Base-by-base conservation (phyloP, 2,888 invertebrate genomes). In the Allygus modestus region DNA sequence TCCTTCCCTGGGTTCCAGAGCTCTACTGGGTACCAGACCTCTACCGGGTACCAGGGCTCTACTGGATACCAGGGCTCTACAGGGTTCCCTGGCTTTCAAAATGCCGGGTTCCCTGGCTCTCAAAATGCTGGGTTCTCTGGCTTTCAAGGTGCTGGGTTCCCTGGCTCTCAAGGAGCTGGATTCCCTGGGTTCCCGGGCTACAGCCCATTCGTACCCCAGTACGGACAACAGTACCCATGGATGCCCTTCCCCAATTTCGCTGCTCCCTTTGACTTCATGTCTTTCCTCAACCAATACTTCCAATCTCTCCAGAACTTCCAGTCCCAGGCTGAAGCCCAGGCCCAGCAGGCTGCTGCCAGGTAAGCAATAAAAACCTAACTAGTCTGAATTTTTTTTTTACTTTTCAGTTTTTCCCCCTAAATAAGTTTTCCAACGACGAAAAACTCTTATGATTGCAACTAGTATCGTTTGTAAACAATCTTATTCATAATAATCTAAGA, bases 261-360 rank as follows among this genome's bases (percentile, higher is more conserved):
- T 33, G 79, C 79, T 33, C 79, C 79, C 17, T 83, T 83, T 58
- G 83, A 83, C 43, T 83, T 83, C 75, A 58, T 26, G 26, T 17
- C 37, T 20, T 83, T 83, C 75, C 83, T 83, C 28, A 51, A 83
- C 26, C 83, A 83, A 33, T 83, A 83, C 61, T 83, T 83, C 75
- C 73, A 83, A 54, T 26, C 51, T 41, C 83, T 83, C 9, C 83
- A 83, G 31, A 37, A 17, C 26, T 54, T 54, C 54, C 51, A 54
- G 23, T 31, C 54, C 0, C 73, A 71, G 31, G 73, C 71, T 17
- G 20, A 83, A 43, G 51, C 46, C 12, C 51, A 43, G 17, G 83
- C 83, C 15, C 73, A 83, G 33, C 43, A 82, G 9, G 69, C 69
- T n/a, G 82, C 82, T 43, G 69, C 65, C 12, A 69, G 46, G 82